A percentile compares a stretch with the other conserved stretches of the same genome.
These are phyloP conservation scores for Manis javanica DNA, from an alignment of 2,797 vertebrate genomes.

Conservation along the genomic window DNA sequence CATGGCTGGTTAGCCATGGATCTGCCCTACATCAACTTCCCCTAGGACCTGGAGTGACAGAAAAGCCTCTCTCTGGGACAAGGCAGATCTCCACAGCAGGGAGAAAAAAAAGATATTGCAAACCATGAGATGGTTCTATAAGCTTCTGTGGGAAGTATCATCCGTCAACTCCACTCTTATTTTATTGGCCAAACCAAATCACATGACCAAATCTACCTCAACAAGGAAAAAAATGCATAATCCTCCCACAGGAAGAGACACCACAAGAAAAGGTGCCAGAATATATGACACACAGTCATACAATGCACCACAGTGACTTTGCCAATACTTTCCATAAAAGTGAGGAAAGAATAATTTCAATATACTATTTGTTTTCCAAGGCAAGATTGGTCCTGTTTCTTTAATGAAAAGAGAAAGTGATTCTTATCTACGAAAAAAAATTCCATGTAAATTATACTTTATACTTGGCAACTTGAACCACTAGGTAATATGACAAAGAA, in stretches of 20 bases:
- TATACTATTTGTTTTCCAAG: neutral
- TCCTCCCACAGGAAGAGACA: neutral
- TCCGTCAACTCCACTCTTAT: neutral
- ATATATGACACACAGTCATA: neutral
- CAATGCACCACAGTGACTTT: neutral
- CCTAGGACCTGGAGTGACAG: neutral
- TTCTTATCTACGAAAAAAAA: neutral
- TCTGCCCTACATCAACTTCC: neutral
- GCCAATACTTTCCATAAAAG: conserved; percentile 40
- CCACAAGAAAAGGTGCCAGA: neutral
- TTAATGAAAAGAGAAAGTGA: neutral
- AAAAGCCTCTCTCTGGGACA: neutral
- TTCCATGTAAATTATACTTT: neutral
- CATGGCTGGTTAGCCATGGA: neutral
- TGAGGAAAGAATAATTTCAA: neutral
- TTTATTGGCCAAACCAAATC: conserved; percentile 6
- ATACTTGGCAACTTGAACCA: neutral
- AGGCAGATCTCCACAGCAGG: neutral
- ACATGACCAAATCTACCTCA: neutral
- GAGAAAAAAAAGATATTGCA: neutral
- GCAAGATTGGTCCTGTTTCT: neutral
- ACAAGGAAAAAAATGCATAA: neutral
- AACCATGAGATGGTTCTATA: neutral
- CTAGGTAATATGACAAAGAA: neutral
- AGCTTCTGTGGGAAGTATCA: neutral